These are phyloP conservation scores for Apostichopus californicus DNA, from an alignment of 35 echinoderm and acorn worm genomes.

Conservation along the genomic window DNA sequence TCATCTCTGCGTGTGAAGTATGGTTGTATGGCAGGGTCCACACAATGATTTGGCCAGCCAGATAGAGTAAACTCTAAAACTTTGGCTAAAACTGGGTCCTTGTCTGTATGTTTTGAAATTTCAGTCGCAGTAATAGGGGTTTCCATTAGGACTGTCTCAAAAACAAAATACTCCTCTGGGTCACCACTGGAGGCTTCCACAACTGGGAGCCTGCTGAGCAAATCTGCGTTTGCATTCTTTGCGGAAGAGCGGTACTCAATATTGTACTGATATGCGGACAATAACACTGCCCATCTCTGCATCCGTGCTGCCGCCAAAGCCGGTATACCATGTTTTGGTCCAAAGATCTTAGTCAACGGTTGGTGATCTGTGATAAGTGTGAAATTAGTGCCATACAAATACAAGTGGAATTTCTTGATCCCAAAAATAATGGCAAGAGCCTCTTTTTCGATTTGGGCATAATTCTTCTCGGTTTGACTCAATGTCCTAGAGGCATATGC, in stretches of 20 bases:
- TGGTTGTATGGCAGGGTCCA: neutral
- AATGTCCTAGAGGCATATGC: conserved; percentile 53
- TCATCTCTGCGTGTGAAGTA: conserved; percentile 35
- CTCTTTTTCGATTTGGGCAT: conserved; percentile 68
- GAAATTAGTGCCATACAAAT: conserved; percentile 62
- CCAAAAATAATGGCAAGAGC: conserved; percentile 62
- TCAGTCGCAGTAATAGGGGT: too few relatives aligned
- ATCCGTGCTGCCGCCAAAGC: too few relatives aligned
- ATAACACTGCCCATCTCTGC: too few relatives aligned
- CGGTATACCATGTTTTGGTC: too few relatives aligned
- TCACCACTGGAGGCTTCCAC: neutral
- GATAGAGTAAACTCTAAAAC: conserved; percentile 31
- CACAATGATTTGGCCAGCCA: conserved; percentile 20
- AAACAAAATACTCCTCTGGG: too few relatives aligned
- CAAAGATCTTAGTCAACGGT: conserved; percentile 25
- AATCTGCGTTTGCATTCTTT: too few relatives aligned
- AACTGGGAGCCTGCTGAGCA: too few relatives aligned
- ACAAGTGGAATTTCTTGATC: conserved; percentile 66
- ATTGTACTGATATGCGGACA: too few relatives aligned
- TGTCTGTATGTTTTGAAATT: too few relatives aligned
- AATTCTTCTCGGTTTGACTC: conserved; percentile 52
- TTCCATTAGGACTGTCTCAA: too few relatives aligned
- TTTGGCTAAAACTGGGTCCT: too few relatives aligned
- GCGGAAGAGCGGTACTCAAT: too few relatives aligned
- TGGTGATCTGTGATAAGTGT: conserved; percentile 59